These are phyloP conservation scores for Tiaroga cobitis DNA, from an alignment of 2,797 vertebrate genomes.

Conservation along the genomic window DNA sequence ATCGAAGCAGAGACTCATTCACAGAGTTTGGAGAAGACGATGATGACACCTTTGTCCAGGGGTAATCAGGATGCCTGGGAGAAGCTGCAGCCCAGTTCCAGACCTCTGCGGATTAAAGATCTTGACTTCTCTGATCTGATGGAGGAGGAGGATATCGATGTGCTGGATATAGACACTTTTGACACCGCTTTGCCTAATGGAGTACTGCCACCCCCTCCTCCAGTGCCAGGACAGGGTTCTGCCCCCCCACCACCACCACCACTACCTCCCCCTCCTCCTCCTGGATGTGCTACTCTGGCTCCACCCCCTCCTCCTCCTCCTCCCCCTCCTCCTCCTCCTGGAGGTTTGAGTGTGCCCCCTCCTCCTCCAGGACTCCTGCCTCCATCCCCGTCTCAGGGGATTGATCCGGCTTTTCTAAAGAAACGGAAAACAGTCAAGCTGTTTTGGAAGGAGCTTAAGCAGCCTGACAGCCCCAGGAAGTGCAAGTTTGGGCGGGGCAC, in stretches of 20 bases:
- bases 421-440: slow-evolving; percentile 95
- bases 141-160: slow-evolving; percentile 92
- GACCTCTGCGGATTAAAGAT: slow-evolving; percentile 88
- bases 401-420: slow-evolving; percentile 62
- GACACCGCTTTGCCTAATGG: slow-evolving; percentile 65
- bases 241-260: slow-evolving; percentile 62
- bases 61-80: slow-evolving; percentile 75
- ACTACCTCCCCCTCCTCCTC: slow-evolving; percentile 39
- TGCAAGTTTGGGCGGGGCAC: slow-evolving; percentile 88
- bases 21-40: slow-evolving; percentile 76
- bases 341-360: slow-evolving; percentile 23
- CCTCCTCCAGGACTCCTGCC: slow-evolving; percentile 58
- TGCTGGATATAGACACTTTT: slow-evolving; percentile 78
- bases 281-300: slow-evolving; percentile 47
- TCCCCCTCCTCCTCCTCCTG: slow-evolving; percentile 58
- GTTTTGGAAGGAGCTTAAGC: slow-evolving; percentile 95
- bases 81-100: slow-evolving; percentile 71
- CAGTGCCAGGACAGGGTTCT: slow-evolving; percentile 35
- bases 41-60: slow-evolving; percentile 77
- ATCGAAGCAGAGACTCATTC: slow-evolving; percentile 80
- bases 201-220: slow-evolving; percentile 50
- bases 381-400: slow-evolving; percentile 34
- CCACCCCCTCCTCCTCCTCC: slow-evolving; percentile 64
- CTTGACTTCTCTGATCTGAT: slow-evolving; percentile 95
- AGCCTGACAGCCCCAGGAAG: slow-evolving; percentile 72